Base-by-base conservation (phyloP, 2,797 vertebrate genomes). In the Enteromius thamalakanensis region DNA sequence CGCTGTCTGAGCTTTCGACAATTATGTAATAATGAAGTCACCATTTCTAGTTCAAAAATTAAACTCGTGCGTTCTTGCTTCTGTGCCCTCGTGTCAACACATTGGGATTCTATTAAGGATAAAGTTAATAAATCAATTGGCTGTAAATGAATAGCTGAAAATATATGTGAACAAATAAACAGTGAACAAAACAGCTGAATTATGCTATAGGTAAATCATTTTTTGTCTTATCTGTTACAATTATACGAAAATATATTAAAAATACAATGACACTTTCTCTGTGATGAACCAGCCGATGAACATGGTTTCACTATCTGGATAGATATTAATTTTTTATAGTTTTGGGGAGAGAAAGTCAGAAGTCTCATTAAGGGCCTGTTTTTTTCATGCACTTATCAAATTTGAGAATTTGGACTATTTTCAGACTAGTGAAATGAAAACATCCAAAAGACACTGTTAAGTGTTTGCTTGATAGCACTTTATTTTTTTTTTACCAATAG, bases 21-120 rank as follows among this genome's bases (percentile, higher is more conserved):
- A 84, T 81, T 74, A 64, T 74, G 76, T 55, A 80, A 76, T 55
- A 80, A 80, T 80, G 58, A 75, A 62, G 80, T 76, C 45, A 82
- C 75, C 17, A 19, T 64, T 47, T 78, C 55, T 51, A 55, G 74
- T 83, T 75, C 15, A 69, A 82, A 86, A 60, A 62, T 29, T 4
- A 5, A 80, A 80, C 77, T 69, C 26, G 47, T 62, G 42, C 84
- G 51, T 69, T 19, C 51, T 53, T 7, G 21, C 49, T 45, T 68
- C 40, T 65, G 75, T 26, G 42, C 37, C n/a, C 58, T 8, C 29
- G 21, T 49, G 45, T 82, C 65, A 76, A 76, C 69, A 79, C 76
- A 29, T 65, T 8, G 21, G n/a, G 71, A 82, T 82, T 67, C 62
- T 82, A 82, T 76, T 82, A 76, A 51, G 60, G 53, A 65, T 75